A percentile compares a stretch with the other conserved stretches of the same genome.
Evolutionary conservation across 2,113 vertebrate genomes (phyloP).

Genomic region (Daboia siamensis): DNA sequence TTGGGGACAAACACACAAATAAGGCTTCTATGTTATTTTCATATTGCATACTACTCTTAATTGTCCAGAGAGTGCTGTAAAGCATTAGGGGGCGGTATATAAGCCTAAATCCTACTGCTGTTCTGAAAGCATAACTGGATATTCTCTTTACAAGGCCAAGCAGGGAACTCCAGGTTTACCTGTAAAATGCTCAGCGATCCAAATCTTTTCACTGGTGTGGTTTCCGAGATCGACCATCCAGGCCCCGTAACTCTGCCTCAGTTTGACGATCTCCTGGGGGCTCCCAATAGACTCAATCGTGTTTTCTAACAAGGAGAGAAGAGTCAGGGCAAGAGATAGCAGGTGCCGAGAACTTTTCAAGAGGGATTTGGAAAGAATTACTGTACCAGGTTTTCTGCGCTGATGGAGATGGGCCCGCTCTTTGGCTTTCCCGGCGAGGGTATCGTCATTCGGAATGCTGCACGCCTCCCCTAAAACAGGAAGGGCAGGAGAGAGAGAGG

Average conservation of each 20-base stretch:
- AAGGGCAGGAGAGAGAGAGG: background rate
- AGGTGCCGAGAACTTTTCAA: background rate
- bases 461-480: constrained; percentile 69
- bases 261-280: constrained; percentile 75
- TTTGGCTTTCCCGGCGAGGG: constrained; percentile 67
- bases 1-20: too few species aligned
- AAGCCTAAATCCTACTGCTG: background rate
- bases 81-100: background rate
- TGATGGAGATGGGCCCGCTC: constrained; percentile 54
- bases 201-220: constrained; percentile 80
- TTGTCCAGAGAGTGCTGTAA: too few species aligned
- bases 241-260: constrained; percentile 81
- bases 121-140: background rate
- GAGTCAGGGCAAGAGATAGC: fast-evolving
- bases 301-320: constrained; percentile 69
- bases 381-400: constrained; percentile 77
- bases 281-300: constrained; percentile 81
- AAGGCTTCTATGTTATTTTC: too few species aligned
- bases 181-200: constrained; percentile 92
- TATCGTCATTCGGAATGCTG: constrained; percentile 83
- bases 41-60: too few species aligned
- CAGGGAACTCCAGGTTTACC: constrained; percentile 65
- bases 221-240: constrained; percentile 87
- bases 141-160: background rate
- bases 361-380: constrained; percentile 41